Percentiles rank a stretch among this genome's conserved stretches.
Evolutionary conservation across 2,888 invertebrate species (phyloP).

Genomic region (Autographa gamma): DNA sequence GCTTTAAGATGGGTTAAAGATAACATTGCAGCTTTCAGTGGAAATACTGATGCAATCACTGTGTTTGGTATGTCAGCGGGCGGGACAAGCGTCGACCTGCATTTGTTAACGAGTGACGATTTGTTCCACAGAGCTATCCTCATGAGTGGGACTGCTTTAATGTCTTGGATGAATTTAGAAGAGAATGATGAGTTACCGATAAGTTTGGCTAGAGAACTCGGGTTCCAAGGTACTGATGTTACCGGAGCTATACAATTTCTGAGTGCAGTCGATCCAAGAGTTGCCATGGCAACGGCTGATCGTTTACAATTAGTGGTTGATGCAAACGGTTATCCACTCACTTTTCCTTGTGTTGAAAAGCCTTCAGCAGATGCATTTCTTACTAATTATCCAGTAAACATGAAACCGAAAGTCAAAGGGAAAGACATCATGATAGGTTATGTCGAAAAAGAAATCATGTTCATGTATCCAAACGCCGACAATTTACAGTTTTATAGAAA

Average conservation of each 20-base stretch:
- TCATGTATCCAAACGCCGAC: slow-evolving; percentile 41
- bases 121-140: slow-evolving; percentile 68
- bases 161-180: slow-evolving; percentile 59
- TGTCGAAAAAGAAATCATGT: slow-evolving; percentile 38
- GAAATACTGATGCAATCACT: slow-evolving; percentile 70
- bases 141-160: slow-evolving; percentile 68
- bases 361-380: slow-evolving; percentile 22
- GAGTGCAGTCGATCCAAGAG: slow-evolving; percentile 22
- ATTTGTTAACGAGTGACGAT: slow-evolving; percentile 67
- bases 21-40: slow-evolving; percentile 74
- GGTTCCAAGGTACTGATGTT: slow-evolving; percentile 20
- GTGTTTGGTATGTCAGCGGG: slow-evolving; percentile 73
- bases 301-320: slow-evolving; percentile 8
- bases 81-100: slow-evolving; percentile 68
- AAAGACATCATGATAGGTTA: slow-evolving; percentile 46
- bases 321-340: slow-evolving; percentile 25
- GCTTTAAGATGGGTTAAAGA: slow-evolving; percentile 73
- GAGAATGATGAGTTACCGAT: slow-evolving; percentile 56
- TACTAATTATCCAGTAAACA: slow-evolving; percentile 37
- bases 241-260: slow-evolving; percentile 27
- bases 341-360: slow-evolving; percentile 35
- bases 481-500: background rate
- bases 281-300: slow-evolving; percentile 23
- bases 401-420: slow-evolving; percentile 39
- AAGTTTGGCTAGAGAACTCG: slow-evolving; percentile 33